A percentile compares a stretch with the other conserved stretches of the same genome.
Evolutionary conservation across 2,797 vertebrate genomes (phyloP).

Genomic region (Cyclura pinguis): DNA sequence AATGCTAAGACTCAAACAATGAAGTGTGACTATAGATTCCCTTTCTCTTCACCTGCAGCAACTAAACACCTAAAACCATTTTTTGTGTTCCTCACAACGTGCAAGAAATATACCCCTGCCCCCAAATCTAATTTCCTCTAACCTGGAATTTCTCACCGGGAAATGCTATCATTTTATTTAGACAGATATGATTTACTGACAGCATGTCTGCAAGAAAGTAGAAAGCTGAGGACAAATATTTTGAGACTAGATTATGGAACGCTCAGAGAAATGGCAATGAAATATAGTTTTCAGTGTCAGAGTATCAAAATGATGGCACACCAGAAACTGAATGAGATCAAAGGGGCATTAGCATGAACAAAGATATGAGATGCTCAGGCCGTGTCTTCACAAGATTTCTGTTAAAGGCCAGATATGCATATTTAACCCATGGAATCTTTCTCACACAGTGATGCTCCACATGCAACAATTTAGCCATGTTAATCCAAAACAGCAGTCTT

Average conservation of each 20-base stretch:
- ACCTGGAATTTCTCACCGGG: slow-evolving; percentile 35
- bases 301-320: not conserved
- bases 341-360: not conserved
- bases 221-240: slow-evolving; percentile 32
- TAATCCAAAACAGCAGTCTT: not conserved
- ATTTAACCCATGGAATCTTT: not conserved
- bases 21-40: not conserved
- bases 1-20: not conserved
- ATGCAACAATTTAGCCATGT: not conserved
- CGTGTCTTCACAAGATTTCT: not conserved
- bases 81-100: not conserved
- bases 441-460: not conserved
- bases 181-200: slow-evolving; percentile 39
- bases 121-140: slow-evolving; percentile 30
- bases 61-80: slow-evolving; percentile 2
- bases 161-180: slow-evolving; percentile 45
- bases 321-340: not conserved
- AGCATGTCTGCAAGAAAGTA: slow-evolving; percentile 30
- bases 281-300: not conserved
- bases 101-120: slow-evolving; percentile 3
- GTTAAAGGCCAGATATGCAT: not conserved
- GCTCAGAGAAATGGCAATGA: not conserved
- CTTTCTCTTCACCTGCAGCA: not conserved
- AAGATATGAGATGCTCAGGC: not conserved
- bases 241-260: slow-evolving; percentile 24